Conservation (phyloP, 2,797 vertebrate species). For the Manis javanica region DNA sequence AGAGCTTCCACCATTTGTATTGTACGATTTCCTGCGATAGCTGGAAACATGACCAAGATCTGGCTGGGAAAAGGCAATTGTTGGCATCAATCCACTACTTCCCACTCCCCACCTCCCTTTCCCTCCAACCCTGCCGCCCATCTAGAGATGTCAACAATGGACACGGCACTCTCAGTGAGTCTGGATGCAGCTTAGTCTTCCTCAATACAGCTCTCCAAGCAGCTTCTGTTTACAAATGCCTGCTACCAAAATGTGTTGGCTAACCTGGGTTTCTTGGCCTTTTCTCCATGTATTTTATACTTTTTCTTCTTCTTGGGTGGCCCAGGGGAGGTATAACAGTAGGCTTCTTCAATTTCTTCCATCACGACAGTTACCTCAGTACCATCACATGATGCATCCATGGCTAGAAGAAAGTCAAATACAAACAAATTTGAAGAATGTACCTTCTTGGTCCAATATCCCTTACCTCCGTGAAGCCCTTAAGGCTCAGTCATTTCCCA, state of each 20-base stretch:
- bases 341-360: conserved; percentile 94
- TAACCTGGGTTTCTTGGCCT: conserved; percentile 96
- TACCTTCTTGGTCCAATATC: not conserved
- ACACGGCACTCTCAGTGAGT: not conserved
- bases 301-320: conserved; percentile 95
- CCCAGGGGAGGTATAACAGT: conserved; percentile 88
- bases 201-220: not conserved
- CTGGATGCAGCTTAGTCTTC: not conserved
- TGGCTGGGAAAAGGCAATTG: conserved; percentile 8
- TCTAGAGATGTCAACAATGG: not conserved
- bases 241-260: conserved; percentile 45
- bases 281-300: conserved; percentile 91
- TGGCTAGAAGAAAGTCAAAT: conserved; percentile 81
- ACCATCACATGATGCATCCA: conserved; percentile 92
- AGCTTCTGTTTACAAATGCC: conserved; percentile 21
- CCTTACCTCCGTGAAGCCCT: not conserved
- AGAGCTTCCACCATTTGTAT: not conserved
- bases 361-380: conserved; percentile 91
- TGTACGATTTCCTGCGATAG: not conserved
- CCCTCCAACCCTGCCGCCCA: not conserved
- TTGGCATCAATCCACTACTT: not conserved
- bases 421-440: conserved; percentile 31
- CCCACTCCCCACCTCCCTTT: not conserved
- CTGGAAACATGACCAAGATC: not conserved
- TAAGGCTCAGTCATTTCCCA: conserved; percentile 6